Evolutionary conservation across 92 coral and sea anemone species (phyloP), one percentile per base, ranked within the genome.

Genomic region (Porites divaricata): DNA sequence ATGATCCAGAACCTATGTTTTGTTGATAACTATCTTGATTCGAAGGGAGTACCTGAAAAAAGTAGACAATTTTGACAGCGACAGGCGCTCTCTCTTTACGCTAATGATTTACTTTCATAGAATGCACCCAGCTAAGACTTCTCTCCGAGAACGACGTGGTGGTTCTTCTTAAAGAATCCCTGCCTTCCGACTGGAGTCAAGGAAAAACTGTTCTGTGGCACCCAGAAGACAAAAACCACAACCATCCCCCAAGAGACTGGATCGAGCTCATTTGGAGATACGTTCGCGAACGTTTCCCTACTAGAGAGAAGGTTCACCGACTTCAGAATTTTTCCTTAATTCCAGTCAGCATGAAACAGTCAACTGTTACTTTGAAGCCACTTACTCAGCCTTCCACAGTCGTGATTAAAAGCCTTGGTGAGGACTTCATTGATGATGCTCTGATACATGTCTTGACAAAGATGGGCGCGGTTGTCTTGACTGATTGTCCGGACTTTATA

Each of bases 161-260:
- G 2, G 59, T 15, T 2, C 59, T 86, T 72, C 95, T 95, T 19
- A 80, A 45, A 9, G 58, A 84, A 19, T 76, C 94, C 58, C 52
- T 91, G 48, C 95, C 94, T 66, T 1, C 51, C 21, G 88, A 93
- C 20, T 94, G 92, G 92, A 72, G 51, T n/a, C 23, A 72, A 41
- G 78, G 78, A 9, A 65, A 83, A 28, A 66, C 76, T 5, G 94
- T 93, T 23, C 51, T 67, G 16, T 95, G 98, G 98, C 59, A 74
- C 79, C 93, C 91, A 8, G 81, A 72, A 19, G 48, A 59, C 25
- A 65, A 73, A 14, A 72, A 49, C 56, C 63, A 61, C 9, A 83
- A 85, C 24, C 90, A 95, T 85, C 98, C 96, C 56, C 89, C 98
- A 21, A 62, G 72, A 61, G 84, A 78, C 35, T 95, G 98, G 98